Evolutionary conservation across 2,888 invertebrate genomes (phyloP), one percentile per base, ranked within the genome.

Genomic region (Folsomia candida): DNA sequence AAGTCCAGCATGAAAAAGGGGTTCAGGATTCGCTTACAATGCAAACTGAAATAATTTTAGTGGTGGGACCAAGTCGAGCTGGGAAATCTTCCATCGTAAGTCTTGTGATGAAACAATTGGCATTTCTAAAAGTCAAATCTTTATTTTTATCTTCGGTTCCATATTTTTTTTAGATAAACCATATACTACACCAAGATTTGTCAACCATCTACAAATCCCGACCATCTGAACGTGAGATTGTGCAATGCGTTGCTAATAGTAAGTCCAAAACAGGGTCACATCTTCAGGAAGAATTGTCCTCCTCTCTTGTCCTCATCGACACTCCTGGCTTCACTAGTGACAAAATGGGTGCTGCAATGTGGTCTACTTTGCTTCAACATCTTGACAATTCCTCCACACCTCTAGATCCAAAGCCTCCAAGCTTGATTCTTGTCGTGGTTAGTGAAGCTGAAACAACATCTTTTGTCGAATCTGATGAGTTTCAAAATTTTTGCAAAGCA

Each of bases 211-310:
- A 62, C 29, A 62, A 59, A 22, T 9, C 28, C 18, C 18, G 6
- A 9, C 62, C 62, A 62, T 27, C 28, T 25, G 37, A 11, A 3
- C 62, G 14, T 18, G 73, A 76, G 67, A 71, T 76, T 47, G 26
- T 69, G 11, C 74, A 76, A 62, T 72, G 68, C 61, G 68, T 72
- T 11, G 67, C 72, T 22, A 71, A n/a, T n/a, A n/a, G n/a, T n/a
- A n/a, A n/a, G n/a, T n/a, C n/a, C n/a, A n/a, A n/a, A n/a, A n/a
- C n/a, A n/a, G n/a, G n/a, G n/a, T n/a, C n/a, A n/a, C n/a, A n/a
- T n/a, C n/a, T n/a, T n/a, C n/a, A n/a, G n/a, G n/a, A n/a, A n/a
- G n/a, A n/a, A n/a, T n/a, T n/a, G n/a, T 63, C 71, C 18, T 74
- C 68, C 47, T 66, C 28, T 22, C 25, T 76, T 4, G 63, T 68